A percentile compares a stretch with the other conserved stretches of the same genome.
Evolutionary conservation across 2,797 vertebrate genomes (phyloP).

Genomic region (Anolis apletophallus): DNA sequence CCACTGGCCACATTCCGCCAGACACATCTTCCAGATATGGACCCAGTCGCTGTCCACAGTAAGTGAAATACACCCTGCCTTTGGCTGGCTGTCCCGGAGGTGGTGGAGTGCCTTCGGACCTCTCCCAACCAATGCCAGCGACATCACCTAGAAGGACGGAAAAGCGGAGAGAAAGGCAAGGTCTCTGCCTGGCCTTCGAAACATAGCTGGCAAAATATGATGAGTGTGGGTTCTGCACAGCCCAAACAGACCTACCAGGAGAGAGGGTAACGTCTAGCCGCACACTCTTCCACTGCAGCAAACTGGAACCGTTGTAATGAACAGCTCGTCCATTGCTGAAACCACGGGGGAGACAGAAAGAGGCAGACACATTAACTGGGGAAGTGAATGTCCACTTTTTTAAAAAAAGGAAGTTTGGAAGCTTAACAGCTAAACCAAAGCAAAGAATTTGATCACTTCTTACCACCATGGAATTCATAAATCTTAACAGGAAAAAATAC

Average conservation of each 20-base stretch:
- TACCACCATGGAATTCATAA: not conserved
- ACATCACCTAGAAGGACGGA: constrained; percentile 84
- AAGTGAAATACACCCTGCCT: constrained; percentile 96
- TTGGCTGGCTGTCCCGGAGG: constrained; percentile 96
- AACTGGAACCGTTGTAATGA: constrained; percentile 98
- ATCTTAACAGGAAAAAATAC: not conserved
- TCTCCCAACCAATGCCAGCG: constrained; percentile 98
- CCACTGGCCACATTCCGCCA: constrained; percentile 98
- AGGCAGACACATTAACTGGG: not conserved
- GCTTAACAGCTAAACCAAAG: not conserved
- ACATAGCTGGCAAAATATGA: not conserved
- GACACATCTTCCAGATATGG: constrained; percentile 95
- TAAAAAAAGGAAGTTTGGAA: not conserved
- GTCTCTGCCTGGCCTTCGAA: not conserved
- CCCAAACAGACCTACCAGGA: constrained; percentile 84
- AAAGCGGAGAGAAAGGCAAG: not conserved
- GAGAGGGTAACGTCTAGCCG: constrained; percentile 94
- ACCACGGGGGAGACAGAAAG: constrained; percentile 7
- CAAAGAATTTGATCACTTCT: not conserved
- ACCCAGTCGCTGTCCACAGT: constrained; percentile 92
- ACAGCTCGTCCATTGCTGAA: constrained; percentile 95
- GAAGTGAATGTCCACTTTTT: not conserved
- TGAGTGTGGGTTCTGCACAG: not conserved
- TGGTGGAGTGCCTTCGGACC: constrained; percentile 93
- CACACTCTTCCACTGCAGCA: constrained; percentile 99